Evolutionary conservation across 2,888 invertebrate species (phyloP), one percentile per base, ranked within the genome.

Genomic region (Oscheius sp.): DNA sequence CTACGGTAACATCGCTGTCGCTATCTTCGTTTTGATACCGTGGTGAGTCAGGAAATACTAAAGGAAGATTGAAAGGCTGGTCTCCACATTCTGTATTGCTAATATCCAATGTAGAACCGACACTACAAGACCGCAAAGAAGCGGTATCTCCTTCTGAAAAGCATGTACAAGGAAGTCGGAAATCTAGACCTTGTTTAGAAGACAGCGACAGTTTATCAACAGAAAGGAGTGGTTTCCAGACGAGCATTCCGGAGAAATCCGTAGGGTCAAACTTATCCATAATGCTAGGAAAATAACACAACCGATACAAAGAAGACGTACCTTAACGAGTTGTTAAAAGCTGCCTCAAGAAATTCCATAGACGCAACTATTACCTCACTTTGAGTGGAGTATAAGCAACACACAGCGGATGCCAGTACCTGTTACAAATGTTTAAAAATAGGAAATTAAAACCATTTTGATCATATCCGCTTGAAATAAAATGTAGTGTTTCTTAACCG

Each of bases 301-400:
- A 35, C 9, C 5, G 35, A 35, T 35, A 9, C 35, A 35, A 9
- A 35, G 35, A 6, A 2, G 23, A 27, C 56, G 35, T 29, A 70
- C 59, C 21, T 27, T 7, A 61, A 35, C 9, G 70, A 52, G 1
- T 49, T 27, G 46, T 25, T 23, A 35, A 72, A 72, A 16, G 41
- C 53, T 1, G 35, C 45, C 21, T 63, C 35, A 1, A 72, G 23
- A n/a, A 72, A 29, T 27, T 72, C 63, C 41, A 72, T 63, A 9
- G 72, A 21, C 1, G 63, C 41, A 0, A 72, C 64, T 23, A 72
- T 27, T 7, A 72, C 18, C 53, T 72, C 72, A 53, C 63, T 64
- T 23, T 72, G 63, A 9, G 52, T 64, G 16, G 72, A 72, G 35
- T 63, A 63, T 12, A 72, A 53, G 18, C 64, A 72, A 41, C 64